Evolutionary conservation across 2,113 vertebrate genomes (phyloP), one percentile per base, ranked within the genome.

Genomic region (Aphyosemion australe): DNA sequence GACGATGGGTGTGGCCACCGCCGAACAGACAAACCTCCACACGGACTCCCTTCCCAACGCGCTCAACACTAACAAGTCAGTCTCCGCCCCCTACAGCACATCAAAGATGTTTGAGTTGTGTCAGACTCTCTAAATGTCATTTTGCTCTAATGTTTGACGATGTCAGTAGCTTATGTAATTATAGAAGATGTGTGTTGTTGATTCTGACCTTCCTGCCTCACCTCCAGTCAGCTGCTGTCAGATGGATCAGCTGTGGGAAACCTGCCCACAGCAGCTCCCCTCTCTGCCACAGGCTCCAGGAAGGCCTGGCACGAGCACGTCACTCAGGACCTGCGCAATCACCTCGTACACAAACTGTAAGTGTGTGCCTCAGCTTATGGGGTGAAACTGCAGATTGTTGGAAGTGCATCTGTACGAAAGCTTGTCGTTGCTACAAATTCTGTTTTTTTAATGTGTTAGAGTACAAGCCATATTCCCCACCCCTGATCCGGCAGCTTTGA

Each of bases 381-480:
- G 26, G 26, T 26, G 34, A 37, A 37, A 37, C 26, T 26, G 34
- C 34, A 37, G 34, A 37, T 37, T 37, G 9, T 37, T 37, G 3
- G 7, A 37, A 4, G 34, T 37, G 9, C 34, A 8, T 3, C 9
- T 1, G 1, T 53, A 41, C 4, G n/a, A 49, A 11, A 54, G 1
- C 12, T 32, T 15, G 16, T 71, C 12, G 55, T 14, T 54, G 1
- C 31, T 65, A 18, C n/a, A 41, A 50, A 52, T 51, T 3, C 69
- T 9, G 73, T 0, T 52, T 63, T 11, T 61, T 67, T 13, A 63
- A 13, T 58, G 43, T 37, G 6, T 5, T 37, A 99, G 97, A 43
- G 97, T 99, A 83, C 97, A 99, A 93, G 97, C 97, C 92, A 99
- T 99, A 91, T 99, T 99, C 84, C 97, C 97, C 18, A 99, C 97